Conservation (phyloP, 2,113 vertebrate species). For the Atrichornis clamosus region DNA sequence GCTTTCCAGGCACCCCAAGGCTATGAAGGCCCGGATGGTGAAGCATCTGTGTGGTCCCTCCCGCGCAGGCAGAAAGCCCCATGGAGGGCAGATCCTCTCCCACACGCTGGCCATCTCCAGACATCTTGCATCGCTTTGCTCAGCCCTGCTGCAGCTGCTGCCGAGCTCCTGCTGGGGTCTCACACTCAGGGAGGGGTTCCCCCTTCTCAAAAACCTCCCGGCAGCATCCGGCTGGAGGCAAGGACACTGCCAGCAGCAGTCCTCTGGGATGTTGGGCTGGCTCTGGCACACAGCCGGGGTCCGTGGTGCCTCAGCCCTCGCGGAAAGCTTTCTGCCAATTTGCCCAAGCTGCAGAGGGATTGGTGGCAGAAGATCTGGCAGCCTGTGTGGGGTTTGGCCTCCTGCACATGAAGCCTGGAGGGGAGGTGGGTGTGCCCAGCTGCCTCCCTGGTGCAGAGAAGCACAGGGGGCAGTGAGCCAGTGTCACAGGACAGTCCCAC, state of each 20-base stretch:
- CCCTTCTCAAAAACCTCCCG: background rate
- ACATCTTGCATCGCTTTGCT: background rate
- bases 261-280: background rate
- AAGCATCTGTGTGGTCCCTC: background rate
- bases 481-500: background rate
- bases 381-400: background rate
- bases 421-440: background rate
- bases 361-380: background rate
- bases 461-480: rapidly evolving
- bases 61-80: background rate
- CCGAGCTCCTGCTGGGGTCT: background rate
- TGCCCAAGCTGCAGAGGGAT: background rate
- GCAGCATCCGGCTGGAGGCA: background rate
- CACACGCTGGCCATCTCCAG: background rate
- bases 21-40: rapidly evolving
- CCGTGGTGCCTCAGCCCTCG: background rate
- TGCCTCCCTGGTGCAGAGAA: background rate
- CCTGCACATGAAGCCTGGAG: background rate
- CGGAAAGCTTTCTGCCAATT: background rate
- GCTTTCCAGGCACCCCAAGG: background rate
- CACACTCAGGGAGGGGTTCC: background rate
- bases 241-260: background rate
- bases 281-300: background rate
- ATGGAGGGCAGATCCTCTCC: background rate
- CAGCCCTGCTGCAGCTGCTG: background rate